A percentile compares a stretch with the other conserved stretches of the same genome.
Conservation (phyloP, 2,113 vertebrate genomes). For the Psilopsiagon aymara region DNA sequence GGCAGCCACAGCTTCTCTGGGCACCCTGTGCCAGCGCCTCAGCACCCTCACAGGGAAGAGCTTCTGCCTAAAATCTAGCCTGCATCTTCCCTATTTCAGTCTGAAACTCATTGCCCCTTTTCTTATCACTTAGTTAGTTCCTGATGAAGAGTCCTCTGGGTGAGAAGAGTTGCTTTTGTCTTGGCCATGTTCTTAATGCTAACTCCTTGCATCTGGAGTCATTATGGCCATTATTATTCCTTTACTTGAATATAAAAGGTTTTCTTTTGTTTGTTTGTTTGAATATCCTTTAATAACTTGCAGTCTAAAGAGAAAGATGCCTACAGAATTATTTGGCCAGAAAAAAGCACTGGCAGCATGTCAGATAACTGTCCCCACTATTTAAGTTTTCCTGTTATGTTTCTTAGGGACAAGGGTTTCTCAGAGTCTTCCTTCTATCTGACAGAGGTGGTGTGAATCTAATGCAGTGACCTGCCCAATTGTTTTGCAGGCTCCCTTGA, state of each 20-base stretch:
- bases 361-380: background rate
- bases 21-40: background rate
- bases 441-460: background rate
- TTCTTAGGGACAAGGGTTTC: background rate
- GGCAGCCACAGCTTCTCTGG: background rate
- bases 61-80: background rate
- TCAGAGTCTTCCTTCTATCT: background rate
- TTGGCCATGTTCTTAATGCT: background rate
- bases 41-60: background rate
- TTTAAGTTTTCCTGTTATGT: background rate
- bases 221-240: background rate
- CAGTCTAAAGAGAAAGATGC: background rate
- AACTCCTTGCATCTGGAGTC: background rate
- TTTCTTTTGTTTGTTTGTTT: background rate
- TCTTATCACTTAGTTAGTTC: background rate
- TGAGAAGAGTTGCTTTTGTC: background rate
- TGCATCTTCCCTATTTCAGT: background rate
- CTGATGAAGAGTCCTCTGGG: background rate
- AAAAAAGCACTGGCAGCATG: background rate
- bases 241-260: background rate
- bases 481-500: conserved; percentile 73
- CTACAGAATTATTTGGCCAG: background rate
- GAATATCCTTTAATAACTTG: background rate
- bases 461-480: background rate
- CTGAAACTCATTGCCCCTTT: background rate